Base-by-base conservation (phyloP, 1,140 invertebrate genomes). In the Listronotus bonariensis region DNA sequence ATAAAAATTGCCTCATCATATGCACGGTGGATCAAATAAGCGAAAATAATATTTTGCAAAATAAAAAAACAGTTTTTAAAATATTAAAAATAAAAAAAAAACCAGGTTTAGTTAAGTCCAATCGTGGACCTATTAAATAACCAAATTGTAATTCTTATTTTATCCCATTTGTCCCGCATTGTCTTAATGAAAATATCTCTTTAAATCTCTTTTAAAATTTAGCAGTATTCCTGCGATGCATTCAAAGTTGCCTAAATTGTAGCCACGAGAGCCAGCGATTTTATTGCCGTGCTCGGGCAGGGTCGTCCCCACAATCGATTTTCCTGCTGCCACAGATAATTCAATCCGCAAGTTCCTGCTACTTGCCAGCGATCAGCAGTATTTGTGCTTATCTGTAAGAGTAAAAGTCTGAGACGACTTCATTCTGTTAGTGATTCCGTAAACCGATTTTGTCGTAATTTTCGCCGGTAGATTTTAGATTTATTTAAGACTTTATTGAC, bases 281-380 rank as follows among this genome's bases (percentile, higher is more conserved):
- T 26, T 26, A 26, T 26, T 49, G 14, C 18, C 26, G 46, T 17
- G 46, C 46, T 49, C 15, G 12, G 18, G 17, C 46, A 20, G 12
- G 15, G 18, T 49, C 20, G 46, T 20, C 20, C 14, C 42, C 42
- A 31, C 34, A 49, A 49, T 49, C 46, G 46, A 49, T 49, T 49
- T 20, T 15, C 20, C 46, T n/a, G 46, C 12, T 20, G 11, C 11
- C 46, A 18, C 15, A 15, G 46, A 49, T 45, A 45, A 36, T 36
- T 18, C 8, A 45, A 45, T 49, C 46, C 20, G 46, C 20, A n/a
- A 49, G 46, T 49, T 49, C 46, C 46, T 49, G 46, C 46, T 18
- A 49, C 20, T 49, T 49, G 20, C 46, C 42, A 32, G 46, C 15
- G 20, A 49, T 49, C 46, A 49, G 46, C 15, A 15, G 46, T 15